Evolutionary conservation across 2,113 vertebrate species (phyloP).

Genomic region (Mobula hypostoma): DNA sequence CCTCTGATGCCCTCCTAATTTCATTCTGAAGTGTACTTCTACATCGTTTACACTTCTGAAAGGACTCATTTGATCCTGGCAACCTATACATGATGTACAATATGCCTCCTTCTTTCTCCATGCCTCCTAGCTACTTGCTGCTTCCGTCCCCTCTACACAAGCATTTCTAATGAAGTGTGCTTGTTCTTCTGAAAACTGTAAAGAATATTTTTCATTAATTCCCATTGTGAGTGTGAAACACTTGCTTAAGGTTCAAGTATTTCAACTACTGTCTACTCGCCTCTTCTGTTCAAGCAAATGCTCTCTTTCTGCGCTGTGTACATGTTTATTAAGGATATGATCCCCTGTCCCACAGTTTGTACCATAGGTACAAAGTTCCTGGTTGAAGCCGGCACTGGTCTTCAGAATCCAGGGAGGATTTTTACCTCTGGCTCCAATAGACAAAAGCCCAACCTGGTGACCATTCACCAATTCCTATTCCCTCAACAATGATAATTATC

Average conservation of each 20-base stretch:
- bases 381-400: not conserved
- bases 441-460: not conserved
- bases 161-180: not conserved
- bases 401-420: not conserved
- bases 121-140: not conserved
- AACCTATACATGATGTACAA: too few relatives aligned
- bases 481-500: not conserved
- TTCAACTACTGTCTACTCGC: not conserved
- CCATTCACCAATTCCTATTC: not conserved
- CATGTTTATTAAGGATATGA: not conserved
- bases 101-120: not conserved
- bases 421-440: not conserved
- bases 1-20: too few relatives aligned
- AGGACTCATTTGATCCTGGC: too few relatives aligned
- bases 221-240: not conserved
- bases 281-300: not conserved
- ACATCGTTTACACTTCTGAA: too few relatives aligned
- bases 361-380: not conserved
- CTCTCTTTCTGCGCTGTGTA: not conserved
- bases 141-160: not conserved
- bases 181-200: not conserved
- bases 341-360: not conserved
- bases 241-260: not conserved
- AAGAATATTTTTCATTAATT: not conserved
- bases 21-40: too few relatives aligned